These are phyloP conservation scores for Oegoconia quadripuncta DNA, from an alignment of 2,888 invertebrate species.

Conservation along the genomic window DNA sequence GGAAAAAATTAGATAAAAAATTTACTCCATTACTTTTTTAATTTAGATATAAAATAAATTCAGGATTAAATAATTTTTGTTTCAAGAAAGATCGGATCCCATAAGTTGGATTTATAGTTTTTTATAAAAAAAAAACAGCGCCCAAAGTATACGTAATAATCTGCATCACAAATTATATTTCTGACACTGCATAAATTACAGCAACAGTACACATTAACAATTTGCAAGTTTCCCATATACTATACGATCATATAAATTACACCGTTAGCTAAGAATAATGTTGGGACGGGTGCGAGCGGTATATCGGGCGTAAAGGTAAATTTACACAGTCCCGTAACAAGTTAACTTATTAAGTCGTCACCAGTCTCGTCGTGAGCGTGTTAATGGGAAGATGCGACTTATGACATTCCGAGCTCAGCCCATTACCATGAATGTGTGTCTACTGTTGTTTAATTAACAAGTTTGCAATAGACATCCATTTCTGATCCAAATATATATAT, in stretches of 20 bases:
- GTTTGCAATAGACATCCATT: conserved; percentile 1
- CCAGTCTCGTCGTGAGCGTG: conserved; percentile 38
- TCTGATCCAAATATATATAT: no score
- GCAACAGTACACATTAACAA: conserved; percentile 8
- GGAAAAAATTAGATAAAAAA: background rate
- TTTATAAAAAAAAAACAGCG: no score
- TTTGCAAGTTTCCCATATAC: conserved; percentile 33
- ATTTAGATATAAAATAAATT: no score
- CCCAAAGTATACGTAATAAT: conserved; percentile 18
- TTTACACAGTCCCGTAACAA: conserved; percentile 72
- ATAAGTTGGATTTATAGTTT: no score
- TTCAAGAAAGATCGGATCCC: no score
- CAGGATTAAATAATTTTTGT: no score
- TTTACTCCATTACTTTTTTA: no score
- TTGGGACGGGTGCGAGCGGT: conserved; percentile 49
- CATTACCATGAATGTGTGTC: background rate
- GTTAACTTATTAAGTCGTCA: conserved; percentile 74
- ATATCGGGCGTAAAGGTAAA: conserved; percentile 72
- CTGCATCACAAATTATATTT: no score
- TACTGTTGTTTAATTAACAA: conserved; percentile 1
- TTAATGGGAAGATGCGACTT: conserved; percentile 29
- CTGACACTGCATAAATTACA: no score
- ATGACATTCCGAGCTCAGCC: conserved; percentile 46
- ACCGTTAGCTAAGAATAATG: conserved; percentile 72
- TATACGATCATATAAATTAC: conserved; percentile 63